Evolutionary conservation across 2,888 invertebrate species (phyloP).

Genomic region (Caprella mutica): DNA sequence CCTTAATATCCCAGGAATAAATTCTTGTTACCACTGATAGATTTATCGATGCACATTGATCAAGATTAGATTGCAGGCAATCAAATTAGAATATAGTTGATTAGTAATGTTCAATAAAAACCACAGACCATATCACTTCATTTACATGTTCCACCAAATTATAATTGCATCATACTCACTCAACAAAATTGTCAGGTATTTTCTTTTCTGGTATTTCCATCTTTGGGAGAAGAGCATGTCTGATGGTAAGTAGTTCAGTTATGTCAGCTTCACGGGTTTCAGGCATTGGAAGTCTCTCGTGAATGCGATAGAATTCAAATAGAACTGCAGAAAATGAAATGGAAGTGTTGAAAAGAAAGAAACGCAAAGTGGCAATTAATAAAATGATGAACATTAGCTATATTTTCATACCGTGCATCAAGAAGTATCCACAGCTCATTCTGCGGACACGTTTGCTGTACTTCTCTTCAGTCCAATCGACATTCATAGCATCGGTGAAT

Average conservation of each 20-base stretch:
- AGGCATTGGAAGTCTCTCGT: slow-evolving; percentile 58
- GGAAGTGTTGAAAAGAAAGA: slow-evolving; percentile 13
- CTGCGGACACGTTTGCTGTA: slow-evolving; percentile 53
- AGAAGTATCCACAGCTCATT: slow-evolving; percentile 59
- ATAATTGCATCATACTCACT: no score
- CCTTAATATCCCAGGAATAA: no score
- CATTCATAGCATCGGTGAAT: slow-evolving; percentile 55
- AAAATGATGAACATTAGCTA: background rate
- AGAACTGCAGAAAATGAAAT: slow-evolving; percentile 47
- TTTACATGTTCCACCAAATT: no score
- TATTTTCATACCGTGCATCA: slow-evolving; percentile 51
- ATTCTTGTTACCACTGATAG: no score
- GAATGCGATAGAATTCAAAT: slow-evolving; percentile 59
- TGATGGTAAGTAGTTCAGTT: slow-evolving; percentile 50
- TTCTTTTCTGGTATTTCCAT: slow-evolving; percentile 42
- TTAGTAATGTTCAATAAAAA: no score
- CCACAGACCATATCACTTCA: no score
- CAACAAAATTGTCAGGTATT: slow-evolving; percentile 43
- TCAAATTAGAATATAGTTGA: no score
- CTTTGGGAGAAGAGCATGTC: slow-evolving; percentile 52
- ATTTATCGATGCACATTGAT: no score
- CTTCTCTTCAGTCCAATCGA: slow-evolving; percentile 51
- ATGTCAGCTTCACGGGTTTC: slow-evolving; percentile 55
- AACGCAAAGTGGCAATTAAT: slow-evolving; percentile 14
- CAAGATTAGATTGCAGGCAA: no score